phyloP scores from a whole-genome alignment of 2,797 vertebrate genomes.

The Rhabdophis nuchalis region DNA sequence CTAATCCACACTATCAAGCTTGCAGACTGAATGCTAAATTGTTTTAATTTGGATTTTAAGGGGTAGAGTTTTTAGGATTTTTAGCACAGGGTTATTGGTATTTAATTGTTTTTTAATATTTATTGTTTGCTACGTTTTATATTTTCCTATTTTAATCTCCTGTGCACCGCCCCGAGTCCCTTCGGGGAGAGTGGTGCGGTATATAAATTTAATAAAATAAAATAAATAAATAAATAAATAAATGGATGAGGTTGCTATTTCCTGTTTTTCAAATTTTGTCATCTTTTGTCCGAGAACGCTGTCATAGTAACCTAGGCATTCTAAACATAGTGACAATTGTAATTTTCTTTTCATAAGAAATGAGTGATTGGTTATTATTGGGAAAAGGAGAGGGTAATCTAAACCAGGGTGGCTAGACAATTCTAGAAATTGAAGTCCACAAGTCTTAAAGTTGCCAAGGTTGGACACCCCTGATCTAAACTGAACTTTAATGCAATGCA shows the following conservation, averaged over 20 bases:
- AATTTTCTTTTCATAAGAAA: neutral
- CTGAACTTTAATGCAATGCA: neutral
- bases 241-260: neutral
- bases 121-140: too few relatives aligned
- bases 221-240: too few relatives aligned
- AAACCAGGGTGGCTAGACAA: neutral
- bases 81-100: too few relatives aligned
- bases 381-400: neutral
- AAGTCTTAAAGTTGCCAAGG: neutral
- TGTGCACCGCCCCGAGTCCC: too few relatives aligned
- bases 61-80: too few relatives aligned
- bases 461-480: neutral
- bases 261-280: neutral
- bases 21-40: too few relatives aligned
- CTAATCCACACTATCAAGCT: too few relatives aligned
- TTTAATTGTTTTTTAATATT: too few relatives aligned
- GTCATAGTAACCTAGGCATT: neutral
- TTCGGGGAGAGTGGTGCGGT: too few relatives aligned
- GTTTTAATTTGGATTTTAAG: too few relatives aligned
- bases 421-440: neutral
- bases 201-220: too few relatives aligned
- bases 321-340: neutral
- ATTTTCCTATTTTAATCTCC: too few relatives aligned
- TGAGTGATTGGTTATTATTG: neutral
- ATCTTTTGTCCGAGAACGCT: neutral